Percentiles rank a stretch among this genome's conserved stretches.
Evolutionary conservation across 2,888 invertebrate genomes (phyloP).

Genomic region (Copidosoma aretas): DNA sequence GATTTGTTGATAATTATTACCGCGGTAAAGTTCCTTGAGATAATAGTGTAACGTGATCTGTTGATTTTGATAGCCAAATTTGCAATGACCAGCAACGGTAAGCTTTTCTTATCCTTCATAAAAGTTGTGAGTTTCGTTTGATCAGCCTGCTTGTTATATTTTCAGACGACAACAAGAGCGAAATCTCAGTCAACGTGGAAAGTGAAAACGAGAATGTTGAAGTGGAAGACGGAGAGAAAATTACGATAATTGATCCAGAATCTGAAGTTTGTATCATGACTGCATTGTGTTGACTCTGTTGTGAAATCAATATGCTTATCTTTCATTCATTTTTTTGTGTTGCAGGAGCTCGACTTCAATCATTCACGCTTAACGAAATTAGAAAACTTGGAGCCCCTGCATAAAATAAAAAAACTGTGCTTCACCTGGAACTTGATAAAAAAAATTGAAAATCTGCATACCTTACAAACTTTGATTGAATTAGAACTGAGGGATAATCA

Average conservation of each 20-base stretch:
- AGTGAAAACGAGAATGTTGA: slow-evolving; percentile 48
- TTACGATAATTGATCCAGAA: slow-evolving; percentile 72
- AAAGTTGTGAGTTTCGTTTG: background rate
- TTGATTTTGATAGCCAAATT: background rate
- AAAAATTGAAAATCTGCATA: slow-evolving; percentile 87
- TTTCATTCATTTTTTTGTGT: background rate
- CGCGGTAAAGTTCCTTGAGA: too few species aligned
- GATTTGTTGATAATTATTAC: too few species aligned
- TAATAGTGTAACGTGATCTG: too few species aligned
- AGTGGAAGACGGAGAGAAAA: slow-evolving; percentile 66
- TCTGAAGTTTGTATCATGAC: slow-evolving; percentile 60
- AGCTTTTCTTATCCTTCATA: background rate
- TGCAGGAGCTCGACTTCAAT: slow-evolving; percentile 81
- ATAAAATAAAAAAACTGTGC: slow-evolving; percentile 79
- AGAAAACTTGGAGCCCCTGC: slow-evolving; percentile 81
- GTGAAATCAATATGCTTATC: background rate
- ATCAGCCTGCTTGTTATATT: background rate
- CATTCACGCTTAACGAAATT: slow-evolving; percentile 86
- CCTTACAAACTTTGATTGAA: slow-evolving; percentile 79
- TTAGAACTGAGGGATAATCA: slow-evolving; percentile 98
- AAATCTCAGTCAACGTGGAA: slow-evolving; percentile 50
- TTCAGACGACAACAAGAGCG: slow-evolving; percentile 45
- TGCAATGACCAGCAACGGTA: slow-evolving; percentile 34
- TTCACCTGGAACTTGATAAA: slow-evolving; percentile 95
- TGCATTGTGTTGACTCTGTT: background rate